phyloP scores from a whole-genome alignment of 2,797 vertebrate species.

The Lacerta bilineata region DNA sequence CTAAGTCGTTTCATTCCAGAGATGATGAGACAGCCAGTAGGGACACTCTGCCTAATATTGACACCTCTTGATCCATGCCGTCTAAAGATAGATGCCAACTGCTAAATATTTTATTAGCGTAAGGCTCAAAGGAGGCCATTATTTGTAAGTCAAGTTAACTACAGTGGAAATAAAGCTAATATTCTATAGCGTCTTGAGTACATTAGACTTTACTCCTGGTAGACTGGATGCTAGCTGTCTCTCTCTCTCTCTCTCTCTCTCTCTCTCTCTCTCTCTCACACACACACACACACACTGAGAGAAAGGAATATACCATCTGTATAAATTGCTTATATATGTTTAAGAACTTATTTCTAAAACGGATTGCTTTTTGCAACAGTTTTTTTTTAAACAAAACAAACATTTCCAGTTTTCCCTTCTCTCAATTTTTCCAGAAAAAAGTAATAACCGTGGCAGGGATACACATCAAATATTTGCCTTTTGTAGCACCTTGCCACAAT shows the following conservation, averaged over 20 bases:
- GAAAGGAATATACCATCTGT: constrained; percentile 36
- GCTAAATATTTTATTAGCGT: constrained; percentile 69
- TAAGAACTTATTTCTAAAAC: constrained; percentile 3
- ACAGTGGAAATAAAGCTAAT: constrained; percentile 31
- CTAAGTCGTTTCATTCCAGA: constrained; percentile 51
- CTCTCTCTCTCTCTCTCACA: not conserved
- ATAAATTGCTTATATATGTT: not conserved
- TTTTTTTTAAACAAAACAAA: not conserved
- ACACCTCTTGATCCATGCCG: constrained; percentile 55
- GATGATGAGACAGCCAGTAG: constrained; percentile 59
- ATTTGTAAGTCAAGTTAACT: constrained; percentile 48
- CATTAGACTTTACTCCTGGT: constrained; percentile 54
- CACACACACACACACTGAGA: constrained; percentile 31
- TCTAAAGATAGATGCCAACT: constrained; percentile 64
- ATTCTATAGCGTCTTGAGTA: constrained; percentile 50
- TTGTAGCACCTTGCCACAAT: no score
- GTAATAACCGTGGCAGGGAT: no score
- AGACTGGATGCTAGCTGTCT: constrained; percentile 33
- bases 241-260: not conserved
- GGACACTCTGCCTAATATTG: constrained; percentile 55
- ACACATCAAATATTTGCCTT: no score
- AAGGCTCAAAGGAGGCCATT: constrained; percentile 61
- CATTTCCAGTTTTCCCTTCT: no score
- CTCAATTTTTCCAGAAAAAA: not conserved
- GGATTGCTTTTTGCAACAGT: not conserved